Percentiles rank a stretch among this genome's conserved stretches.
phyloP scores from a whole-genome alignment of 2,888 invertebrate genomes.

The Temnothorax unifasciatus region DNA sequence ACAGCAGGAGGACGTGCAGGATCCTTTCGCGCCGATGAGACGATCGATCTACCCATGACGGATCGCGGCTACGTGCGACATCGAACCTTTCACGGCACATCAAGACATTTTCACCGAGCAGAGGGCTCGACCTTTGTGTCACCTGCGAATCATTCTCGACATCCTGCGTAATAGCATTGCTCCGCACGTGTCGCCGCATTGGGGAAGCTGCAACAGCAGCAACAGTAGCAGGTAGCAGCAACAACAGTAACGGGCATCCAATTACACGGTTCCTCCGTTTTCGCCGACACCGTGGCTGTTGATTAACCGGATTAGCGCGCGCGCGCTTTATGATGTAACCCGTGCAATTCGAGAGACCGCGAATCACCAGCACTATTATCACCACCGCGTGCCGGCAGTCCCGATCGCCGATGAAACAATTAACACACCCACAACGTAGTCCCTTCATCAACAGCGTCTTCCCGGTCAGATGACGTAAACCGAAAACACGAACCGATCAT shows the following conservation, averaged over 20 bases:
- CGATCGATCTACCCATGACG: conserved; percentile 16
- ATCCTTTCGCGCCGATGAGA: conserved; percentile 15
- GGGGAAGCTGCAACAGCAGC: background rate
- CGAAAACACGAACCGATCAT: conserved; percentile 1
- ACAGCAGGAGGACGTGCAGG: conserved; percentile 52
- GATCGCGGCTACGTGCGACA: conserved; percentile 34
- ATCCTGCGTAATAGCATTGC: conserved; percentile 12
- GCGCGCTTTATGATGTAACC: background rate
- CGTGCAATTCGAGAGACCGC: background rate
- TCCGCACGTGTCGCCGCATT: conserved; percentile 19
- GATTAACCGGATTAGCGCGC: conserved; percentile 20
- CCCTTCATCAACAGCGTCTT: background rate
- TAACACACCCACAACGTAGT: background rate
- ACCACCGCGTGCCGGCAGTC: background rate
- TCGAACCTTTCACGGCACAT: conserved; percentile 60
- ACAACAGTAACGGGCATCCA: background rate
- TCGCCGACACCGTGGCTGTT: background rate
- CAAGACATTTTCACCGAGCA: conserved; percentile 48
- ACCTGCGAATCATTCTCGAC: conserved; percentile 60
- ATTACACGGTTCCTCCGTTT: conserved; percentile 10
- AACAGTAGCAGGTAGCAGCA: background rate
- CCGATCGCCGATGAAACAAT: conserved; percentile 5
- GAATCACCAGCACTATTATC: background rate
- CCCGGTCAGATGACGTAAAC: background rate
- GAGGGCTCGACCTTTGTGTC: conserved; percentile 49